These are phyloP conservation scores for Arge pagana DNA, from an alignment of 2,888 invertebrate genomes.

Conservation along the genomic window DNA sequence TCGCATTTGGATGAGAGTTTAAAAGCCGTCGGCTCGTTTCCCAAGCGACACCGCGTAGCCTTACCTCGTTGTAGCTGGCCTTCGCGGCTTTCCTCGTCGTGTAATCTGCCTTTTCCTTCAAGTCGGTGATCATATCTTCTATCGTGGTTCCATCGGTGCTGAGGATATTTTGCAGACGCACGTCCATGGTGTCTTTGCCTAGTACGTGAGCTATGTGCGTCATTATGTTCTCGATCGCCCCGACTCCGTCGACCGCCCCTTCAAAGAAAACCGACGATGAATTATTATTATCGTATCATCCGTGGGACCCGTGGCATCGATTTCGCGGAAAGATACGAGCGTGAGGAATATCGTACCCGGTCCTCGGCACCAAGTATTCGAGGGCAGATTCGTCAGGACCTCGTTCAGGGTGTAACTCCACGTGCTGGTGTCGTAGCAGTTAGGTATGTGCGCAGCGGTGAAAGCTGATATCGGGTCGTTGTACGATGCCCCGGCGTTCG, in stretches of 20 bases:
- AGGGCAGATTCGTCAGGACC: slow-evolving; percentile 67
- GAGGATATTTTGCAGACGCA: slow-evolving; percentile 64
- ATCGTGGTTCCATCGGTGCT: slow-evolving; percentile 58
- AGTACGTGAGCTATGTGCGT: slow-evolving; percentile 66
- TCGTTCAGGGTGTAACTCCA: slow-evolving; percentile 62
- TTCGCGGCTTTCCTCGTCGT: slow-evolving; percentile 62
- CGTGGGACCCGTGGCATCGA: too few relatives aligned
- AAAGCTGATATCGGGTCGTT: slow-evolving; percentile 61
- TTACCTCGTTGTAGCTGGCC: slow-evolving; percentile 65
- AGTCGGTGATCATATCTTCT: slow-evolving; percentile 63
- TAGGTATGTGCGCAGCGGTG: slow-evolving; percentile 58
- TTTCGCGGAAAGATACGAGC: too few relatives aligned
- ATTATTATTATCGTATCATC: too few relatives aligned
- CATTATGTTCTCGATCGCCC: slow-evolving; percentile 69
- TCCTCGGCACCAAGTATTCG: slow-evolving; percentile 73
- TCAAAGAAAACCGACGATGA: slow-evolving; percentile 15
- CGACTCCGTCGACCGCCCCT: slow-evolving; percentile 69
- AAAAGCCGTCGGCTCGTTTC: too few relatives aligned
- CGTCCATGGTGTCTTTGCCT: slow-evolving; percentile 64
- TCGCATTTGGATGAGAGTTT: too few relatives aligned
- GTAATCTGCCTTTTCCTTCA: slow-evolving; percentile 65
- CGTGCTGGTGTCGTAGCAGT: slow-evolving; percentile 67
- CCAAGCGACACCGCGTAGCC: too few relatives aligned
- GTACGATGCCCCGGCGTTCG: slow-evolving; percentile 41
- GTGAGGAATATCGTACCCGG: slow-evolving; percentile 64